Percentiles rank a stretch among this genome's conserved stretches.
Evolutionary conservation across 1,140 invertebrate genomes (phyloP).

Genomic region (Harpegnathos saltator): DNA sequence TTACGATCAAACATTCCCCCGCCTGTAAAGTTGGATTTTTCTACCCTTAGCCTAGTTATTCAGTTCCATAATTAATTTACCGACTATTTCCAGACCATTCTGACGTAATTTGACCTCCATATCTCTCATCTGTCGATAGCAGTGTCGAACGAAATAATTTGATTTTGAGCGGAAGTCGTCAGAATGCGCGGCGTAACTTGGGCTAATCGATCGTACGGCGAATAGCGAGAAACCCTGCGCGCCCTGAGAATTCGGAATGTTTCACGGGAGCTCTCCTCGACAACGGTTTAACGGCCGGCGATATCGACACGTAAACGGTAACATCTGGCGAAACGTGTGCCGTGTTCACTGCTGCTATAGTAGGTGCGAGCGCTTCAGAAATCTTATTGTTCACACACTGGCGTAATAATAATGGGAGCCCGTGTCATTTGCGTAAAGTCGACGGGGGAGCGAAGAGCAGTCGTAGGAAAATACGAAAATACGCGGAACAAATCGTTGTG

Average conservation of each 20-base stretch:
- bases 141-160: conserved; percentile 32
- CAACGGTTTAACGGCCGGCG: conserved; percentile 34
- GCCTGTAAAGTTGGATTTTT: not conserved
- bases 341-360: not conserved
- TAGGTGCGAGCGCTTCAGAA: conserved; percentile 12
- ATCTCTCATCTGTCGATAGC: conserved; percentile 28
- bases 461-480: not conserved
- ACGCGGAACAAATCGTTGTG: not conserved
- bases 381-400: conserved; percentile 4
- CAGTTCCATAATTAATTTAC: conserved; percentile 24
- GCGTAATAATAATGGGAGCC: conserved; percentile 45
- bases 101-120: not conserved
- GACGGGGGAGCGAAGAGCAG: no score
- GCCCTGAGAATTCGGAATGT: conserved; percentile 39
- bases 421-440: not conserved
- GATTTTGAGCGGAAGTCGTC: conserved; percentile 13
- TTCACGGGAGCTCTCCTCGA: conserved; percentile 15
- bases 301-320: conserved; percentile 42
- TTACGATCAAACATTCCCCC: not conserved
- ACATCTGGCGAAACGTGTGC: conserved; percentile 15
- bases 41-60: conserved; percentile 1
- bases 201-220: conserved; percentile 41
- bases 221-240: not conserved
- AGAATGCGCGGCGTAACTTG: not conserved
- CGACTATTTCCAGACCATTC: not conserved